These are phyloP conservation scores for Peromyscus nudipes DNA, from an alignment of 2,797 vertebrate species.

Conservation along the genomic window DNA sequence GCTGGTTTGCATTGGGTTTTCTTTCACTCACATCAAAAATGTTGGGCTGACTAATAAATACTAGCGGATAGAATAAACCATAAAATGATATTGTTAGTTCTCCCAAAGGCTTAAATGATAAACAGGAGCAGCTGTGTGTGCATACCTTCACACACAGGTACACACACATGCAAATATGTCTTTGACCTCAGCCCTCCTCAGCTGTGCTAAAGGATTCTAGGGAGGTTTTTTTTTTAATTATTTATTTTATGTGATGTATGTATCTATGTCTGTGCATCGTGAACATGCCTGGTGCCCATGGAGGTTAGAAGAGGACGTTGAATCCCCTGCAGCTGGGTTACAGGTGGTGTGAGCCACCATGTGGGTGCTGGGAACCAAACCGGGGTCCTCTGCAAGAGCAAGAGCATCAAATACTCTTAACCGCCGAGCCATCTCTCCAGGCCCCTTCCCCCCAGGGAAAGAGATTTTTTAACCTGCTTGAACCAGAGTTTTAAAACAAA, in stretches of 20 bases:
- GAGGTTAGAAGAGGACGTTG: background rate
- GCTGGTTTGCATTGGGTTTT: background rate
- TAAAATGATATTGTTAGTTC: background rate
- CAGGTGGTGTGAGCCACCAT: background rate
- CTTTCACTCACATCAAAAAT: background rate
- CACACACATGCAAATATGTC: background rate
- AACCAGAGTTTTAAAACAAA: conserved; percentile 7
- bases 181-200: background rate
- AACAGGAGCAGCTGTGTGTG: background rate
- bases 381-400: no score
- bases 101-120: background rate
- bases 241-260: background rate
- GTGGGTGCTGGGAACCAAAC: background rate
- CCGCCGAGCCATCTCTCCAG: background rate
- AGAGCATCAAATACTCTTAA: background rate
- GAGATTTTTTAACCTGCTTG: background rate
- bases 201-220: background rate
- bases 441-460: background rate
- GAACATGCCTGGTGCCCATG: background rate
- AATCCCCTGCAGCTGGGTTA: background rate
- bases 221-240: background rate
- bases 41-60: background rate
- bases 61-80: background rate
- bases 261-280: background rate
- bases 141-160: background rate